Evolutionary conservation across 2,797 vertebrate species (phyloP).

Genomic region (Serranus cabrilla): DNA sequence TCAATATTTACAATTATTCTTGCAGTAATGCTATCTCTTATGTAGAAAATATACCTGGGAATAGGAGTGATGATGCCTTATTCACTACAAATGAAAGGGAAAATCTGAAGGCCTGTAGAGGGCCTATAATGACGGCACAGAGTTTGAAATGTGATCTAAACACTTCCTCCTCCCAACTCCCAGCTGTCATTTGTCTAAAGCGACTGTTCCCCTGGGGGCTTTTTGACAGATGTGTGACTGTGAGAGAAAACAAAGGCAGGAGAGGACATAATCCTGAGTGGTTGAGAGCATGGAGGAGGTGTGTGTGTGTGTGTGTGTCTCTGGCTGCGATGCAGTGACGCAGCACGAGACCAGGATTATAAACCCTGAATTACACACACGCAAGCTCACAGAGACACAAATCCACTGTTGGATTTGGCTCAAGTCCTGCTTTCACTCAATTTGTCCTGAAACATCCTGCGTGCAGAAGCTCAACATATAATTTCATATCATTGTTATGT

Average conservation of each 20-base stretch:
- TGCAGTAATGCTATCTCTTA: neutral
- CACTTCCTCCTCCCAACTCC: slow-evolving; percentile 12
- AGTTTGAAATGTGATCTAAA: slow-evolving; percentile 19
- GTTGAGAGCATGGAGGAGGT: slow-evolving; percentile 25
- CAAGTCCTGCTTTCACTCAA: slow-evolving; percentile 12
- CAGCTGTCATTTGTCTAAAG: slow-evolving; percentile 45
- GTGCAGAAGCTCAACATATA: neutral
- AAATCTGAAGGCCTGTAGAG: neutral
- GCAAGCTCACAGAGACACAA: slow-evolving; percentile 52
- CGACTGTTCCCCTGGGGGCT: slow-evolving; percentile 14
- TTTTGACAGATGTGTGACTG: slow-evolving; percentile 56
- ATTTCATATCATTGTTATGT: neutral
- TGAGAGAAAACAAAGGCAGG: slow-evolving; percentile 42
- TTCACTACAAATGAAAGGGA: neutral
- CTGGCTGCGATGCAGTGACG: slow-evolving; percentile 24
- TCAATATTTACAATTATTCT: neutral
- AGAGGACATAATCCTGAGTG: slow-evolving; percentile 52
- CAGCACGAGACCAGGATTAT: slow-evolving; percentile 65
- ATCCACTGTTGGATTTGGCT: slow-evolving; percentile 39
- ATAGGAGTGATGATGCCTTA: neutral
- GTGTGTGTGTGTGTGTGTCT: neutral
- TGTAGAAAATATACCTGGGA: slow-evolving; percentile 1
- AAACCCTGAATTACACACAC: slow-evolving; percentile 66
- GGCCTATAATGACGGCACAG: neutral
- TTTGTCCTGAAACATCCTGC: neutral